Evolutionary conservation across 2,888 invertebrate genomes (phyloP).

Genomic region (Orthosia gracilis): DNA sequence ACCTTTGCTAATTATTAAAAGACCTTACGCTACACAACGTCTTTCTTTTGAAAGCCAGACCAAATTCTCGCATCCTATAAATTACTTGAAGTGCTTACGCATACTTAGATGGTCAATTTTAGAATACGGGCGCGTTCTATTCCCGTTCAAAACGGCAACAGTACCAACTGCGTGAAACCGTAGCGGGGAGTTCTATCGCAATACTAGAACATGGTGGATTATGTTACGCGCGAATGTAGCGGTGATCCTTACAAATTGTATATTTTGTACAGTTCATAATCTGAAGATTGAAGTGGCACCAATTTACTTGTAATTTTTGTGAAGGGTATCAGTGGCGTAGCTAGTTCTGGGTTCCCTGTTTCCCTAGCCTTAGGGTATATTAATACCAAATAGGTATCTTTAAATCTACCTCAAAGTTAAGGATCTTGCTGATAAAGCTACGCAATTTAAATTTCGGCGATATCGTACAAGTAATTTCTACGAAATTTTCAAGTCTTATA

Average conservation of each 20-base stretch:
- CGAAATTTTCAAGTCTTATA: no score
- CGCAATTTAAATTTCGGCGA: no score
- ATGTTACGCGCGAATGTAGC: slow-evolving; percentile 57
- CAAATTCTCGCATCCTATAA: slow-evolving; percentile 9
- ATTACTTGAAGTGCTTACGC: slow-evolving; percentile 38
- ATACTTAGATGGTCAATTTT: slow-evolving; percentile 58
- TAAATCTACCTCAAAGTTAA: no score
- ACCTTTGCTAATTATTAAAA: no score
- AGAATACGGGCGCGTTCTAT: slow-evolving; percentile 56
- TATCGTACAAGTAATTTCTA: no score
- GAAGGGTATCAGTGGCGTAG: no score
- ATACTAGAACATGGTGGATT: slow-evolving; percentile 50
- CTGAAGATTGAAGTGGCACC: not conserved
- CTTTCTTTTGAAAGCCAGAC: not conserved
- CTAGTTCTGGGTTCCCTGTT: no score
- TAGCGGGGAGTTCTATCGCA: slow-evolving; percentile 58
- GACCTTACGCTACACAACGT: no score
- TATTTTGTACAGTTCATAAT: slow-evolving; percentile 1
- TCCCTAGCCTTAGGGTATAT: no score
- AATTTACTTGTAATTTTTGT: no score
- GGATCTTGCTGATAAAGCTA: no score
- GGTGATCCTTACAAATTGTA: slow-evolving; percentile 43
- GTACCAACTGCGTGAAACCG: slow-evolving; percentile 42
- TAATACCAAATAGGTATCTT: no score
- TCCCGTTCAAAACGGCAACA: slow-evolving; percentile 47